Conservation (phyloP, 1,140 invertebrate genomes). For the Psilanteris sp. region DNA sequence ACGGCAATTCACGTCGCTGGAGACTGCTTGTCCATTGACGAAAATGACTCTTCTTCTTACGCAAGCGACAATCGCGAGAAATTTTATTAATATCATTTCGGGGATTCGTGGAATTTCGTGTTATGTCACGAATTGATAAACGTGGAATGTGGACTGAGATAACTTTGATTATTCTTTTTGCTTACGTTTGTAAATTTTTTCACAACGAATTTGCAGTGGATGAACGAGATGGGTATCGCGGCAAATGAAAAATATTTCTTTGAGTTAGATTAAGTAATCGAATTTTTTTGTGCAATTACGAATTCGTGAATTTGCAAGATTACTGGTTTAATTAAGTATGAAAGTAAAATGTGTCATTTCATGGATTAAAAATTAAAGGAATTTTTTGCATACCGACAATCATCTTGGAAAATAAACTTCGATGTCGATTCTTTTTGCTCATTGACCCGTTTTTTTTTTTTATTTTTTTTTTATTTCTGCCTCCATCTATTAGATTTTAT, state of each 20-base stretch:
- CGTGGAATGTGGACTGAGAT: conserved; percentile 21
- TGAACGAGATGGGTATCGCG: too few relatives aligned
- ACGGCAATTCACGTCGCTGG: conserved; percentile 8
- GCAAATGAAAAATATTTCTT: too few relatives aligned
- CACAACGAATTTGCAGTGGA: background rate
- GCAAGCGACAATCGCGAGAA: conserved; percentile 17
- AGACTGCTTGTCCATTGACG: conserved; percentile 4
- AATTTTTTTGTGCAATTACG: too few relatives aligned
- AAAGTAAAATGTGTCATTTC: too few relatives aligned
- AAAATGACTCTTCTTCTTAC: conserved; percentile 18
- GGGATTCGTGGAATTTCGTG: conserved; percentile 22
- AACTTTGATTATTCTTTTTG: background rate
- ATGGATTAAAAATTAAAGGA: too few relatives aligned
- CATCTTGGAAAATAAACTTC: conserved; percentile 9
- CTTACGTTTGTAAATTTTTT: background rate
- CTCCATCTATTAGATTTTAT: conserved; percentile 41
- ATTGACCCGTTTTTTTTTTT: conserved; percentile 34
- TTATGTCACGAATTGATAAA: conserved; percentile 46
- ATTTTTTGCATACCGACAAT: too few relatives aligned
- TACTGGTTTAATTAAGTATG: too few relatives aligned
- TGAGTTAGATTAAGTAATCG: too few relatives aligned
- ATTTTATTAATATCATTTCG: conserved; percentile 45
- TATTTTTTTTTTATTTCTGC: too few relatives aligned
- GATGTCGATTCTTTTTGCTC: background rate
- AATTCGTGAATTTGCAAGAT: too few relatives aligned